Conservation (phyloP, 2,797 vertebrate species). For the Dendrocincla tyrannina region DNA sequence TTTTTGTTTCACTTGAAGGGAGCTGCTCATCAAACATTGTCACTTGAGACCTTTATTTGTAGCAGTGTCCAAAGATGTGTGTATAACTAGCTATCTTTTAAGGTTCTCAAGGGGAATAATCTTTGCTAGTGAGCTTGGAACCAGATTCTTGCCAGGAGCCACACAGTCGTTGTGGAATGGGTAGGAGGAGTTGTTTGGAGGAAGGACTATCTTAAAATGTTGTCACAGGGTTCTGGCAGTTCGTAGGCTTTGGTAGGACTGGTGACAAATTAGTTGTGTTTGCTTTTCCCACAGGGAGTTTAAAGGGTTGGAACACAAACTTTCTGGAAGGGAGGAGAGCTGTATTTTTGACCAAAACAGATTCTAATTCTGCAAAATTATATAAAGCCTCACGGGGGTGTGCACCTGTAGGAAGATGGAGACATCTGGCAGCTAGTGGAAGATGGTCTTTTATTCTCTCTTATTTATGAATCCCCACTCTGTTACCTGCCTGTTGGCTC, state of each 20-base stretch:
- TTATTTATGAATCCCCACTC: background rate
- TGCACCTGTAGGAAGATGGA: background rate
- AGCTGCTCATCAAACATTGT: background rate
- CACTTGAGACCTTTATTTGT: background rate
- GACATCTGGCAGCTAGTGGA: background rate
- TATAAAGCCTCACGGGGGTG: background rate
- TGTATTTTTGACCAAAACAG: background rate
- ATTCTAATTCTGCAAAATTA: background rate
- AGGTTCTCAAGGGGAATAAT: background rate
- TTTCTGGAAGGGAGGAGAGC: background rate
- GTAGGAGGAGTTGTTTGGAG: background rate
- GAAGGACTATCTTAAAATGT: background rate
- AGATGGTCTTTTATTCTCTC: background rate
- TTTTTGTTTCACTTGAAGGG: background rate
- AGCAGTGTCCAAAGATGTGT: background rate
- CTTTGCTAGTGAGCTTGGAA: background rate
- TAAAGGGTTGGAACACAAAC: background rate
- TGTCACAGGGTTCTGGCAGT: background rate
- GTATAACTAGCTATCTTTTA: background rate
- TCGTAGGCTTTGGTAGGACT: background rate
- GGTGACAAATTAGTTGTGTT: background rate
- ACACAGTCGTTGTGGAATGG: background rate
- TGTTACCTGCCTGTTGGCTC: background rate
- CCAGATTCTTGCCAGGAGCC: background rate
- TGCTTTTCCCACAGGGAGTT: background rate